Percentiles rank a stretch among this genome's conserved stretches.
Conservation (phyloP, 2,888 invertebrate genomes). For the Drosophila testacea region DNA sequence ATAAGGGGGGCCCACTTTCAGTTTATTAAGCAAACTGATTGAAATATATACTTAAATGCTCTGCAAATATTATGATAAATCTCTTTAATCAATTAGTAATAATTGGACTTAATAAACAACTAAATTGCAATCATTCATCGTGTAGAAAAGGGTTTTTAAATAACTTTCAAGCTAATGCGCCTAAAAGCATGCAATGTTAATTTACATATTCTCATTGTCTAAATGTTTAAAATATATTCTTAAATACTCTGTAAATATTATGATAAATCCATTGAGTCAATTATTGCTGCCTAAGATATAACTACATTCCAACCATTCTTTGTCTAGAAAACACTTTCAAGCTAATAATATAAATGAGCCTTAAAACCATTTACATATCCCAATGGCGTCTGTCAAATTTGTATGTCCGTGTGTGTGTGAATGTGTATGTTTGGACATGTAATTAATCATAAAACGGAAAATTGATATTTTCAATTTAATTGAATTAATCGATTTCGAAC, state of each 20-base stretch:
- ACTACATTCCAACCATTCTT: neutral
- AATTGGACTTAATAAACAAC: conserved; percentile 7
- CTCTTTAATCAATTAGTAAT: conserved; percentile 4
- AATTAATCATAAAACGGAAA: conserved; percentile 62
- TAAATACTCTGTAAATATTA: conserved; percentile 5
- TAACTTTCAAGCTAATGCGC: conserved; percentile 3
- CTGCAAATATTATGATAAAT: conserved; percentile 7
- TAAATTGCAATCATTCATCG: neutral
- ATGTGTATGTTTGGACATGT: conserved; percentile 15
- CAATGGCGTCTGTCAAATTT: neutral
- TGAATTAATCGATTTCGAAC: conserved; percentile 59
- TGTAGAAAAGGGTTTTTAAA: neutral
- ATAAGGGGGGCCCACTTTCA: no score
- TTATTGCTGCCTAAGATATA: conserved; percentile 7
- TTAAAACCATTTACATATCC: conserved; percentile 30
- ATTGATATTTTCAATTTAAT: conserved; percentile 52
- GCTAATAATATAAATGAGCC: conserved; percentile 8
- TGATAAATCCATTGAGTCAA: conserved; percentile 7
- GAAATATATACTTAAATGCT: conserved; percentile 26
- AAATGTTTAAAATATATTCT: conserved; percentile 33
- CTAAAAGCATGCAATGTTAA: conserved; percentile 21
- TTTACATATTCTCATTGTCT: conserved; percentile 21
- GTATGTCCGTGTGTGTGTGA: neutral
- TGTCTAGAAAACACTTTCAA: neutral
- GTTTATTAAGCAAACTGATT: conserved; percentile 34